phyloP scores from a whole-genome alignment of 1,140 invertebrate genomes.

The Hyles vespertilio region DNA sequence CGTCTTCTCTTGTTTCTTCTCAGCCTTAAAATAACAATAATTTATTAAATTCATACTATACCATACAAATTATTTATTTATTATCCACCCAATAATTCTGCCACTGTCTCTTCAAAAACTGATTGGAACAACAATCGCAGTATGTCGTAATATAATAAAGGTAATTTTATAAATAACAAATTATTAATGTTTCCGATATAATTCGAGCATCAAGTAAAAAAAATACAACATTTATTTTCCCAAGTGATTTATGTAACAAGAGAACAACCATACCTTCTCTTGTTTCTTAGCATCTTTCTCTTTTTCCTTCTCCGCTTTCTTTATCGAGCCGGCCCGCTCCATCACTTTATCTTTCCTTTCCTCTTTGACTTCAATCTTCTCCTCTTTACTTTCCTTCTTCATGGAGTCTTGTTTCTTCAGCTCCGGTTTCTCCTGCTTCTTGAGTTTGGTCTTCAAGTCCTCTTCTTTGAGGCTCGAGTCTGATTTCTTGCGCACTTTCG shows the following conservation, averaged over 20 bases:
- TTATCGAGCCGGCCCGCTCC: slow-evolving; percentile 53
- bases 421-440: slow-evolving; percentile 51
- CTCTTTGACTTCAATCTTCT: slow-evolving; percentile 30
- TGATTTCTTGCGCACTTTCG: slow-evolving; percentile 55
- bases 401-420: slow-evolving; percentile 62
- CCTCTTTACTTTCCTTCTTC: slow-evolving; percentile 43
- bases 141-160: too few relatives aligned
- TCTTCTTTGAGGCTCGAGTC: slow-evolving; percentile 63
- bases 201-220: too few relatives aligned
- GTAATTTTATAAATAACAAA: too few relatives aligned
- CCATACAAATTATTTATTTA: too few relatives aligned
- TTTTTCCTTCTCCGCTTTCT: slow-evolving; percentile 44
- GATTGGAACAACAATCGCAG: too few relatives aligned
- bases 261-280: slow-evolving; percentile 17
- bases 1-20: slow-evolving; percentile 46
- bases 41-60: too few relatives aligned
- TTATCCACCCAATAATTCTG: too few relatives aligned
- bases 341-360: slow-evolving; percentile 33
- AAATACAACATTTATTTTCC: too few relatives aligned
- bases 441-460: slow-evolving; percentile 40
- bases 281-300: slow-evolving; percentile 33
- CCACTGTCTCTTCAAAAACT: too few relatives aligned
- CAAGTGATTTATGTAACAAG: too few relatives aligned
- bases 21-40: not conserved
- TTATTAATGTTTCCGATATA: too few relatives aligned